These are phyloP conservation scores for Helicoverpa zea DNA, from an alignment of 1,140 invertebrate genomes.

Conservation along the genomic window DNA sequence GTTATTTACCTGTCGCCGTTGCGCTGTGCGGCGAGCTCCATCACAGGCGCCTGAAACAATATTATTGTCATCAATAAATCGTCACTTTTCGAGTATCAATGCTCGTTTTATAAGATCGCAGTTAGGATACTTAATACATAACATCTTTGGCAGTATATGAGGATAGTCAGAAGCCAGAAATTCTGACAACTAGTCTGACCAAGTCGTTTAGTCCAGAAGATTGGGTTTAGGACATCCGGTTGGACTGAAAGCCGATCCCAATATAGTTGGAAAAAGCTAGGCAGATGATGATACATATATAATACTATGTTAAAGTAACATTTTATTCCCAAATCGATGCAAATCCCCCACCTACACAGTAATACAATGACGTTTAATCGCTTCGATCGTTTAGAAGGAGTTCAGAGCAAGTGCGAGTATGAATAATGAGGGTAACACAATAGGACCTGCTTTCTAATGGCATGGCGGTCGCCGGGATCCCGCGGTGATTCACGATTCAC, in stretches of 20 bases:
- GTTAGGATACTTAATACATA: too few species aligned
- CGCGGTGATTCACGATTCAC: conserved; percentile 43
- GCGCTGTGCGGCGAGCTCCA: conserved; percentile 51
- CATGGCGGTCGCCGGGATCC: conserved; percentile 30
- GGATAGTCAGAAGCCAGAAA: too few species aligned
- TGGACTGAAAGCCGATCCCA: too few species aligned
- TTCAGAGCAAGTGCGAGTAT: conserved; percentile 2
- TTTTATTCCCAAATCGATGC: neutral
- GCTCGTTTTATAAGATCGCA: too few species aligned
- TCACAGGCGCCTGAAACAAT: conserved; percentile 54
- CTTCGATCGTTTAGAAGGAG: neutral
- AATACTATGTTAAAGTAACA: neutral
- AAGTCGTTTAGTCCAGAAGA: too few species aligned
- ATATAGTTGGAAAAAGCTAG: too few species aligned
- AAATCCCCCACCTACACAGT: neutral
- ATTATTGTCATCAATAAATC: neutral
- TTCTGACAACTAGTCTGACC: too few species aligned
- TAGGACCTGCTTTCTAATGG: conserved; percentile 39
- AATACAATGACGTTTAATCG: conserved; percentile 5
- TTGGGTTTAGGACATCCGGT: too few species aligned
- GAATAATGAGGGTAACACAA: conserved; percentile 15
- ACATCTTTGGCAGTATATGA: too few species aligned
- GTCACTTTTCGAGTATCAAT: too few species aligned
- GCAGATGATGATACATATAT: too few species aligned
- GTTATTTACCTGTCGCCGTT: conserved; percentile 57